Conservation (phyloP, 2,888 invertebrate genomes). For the Tipula vernalis region DNA sequence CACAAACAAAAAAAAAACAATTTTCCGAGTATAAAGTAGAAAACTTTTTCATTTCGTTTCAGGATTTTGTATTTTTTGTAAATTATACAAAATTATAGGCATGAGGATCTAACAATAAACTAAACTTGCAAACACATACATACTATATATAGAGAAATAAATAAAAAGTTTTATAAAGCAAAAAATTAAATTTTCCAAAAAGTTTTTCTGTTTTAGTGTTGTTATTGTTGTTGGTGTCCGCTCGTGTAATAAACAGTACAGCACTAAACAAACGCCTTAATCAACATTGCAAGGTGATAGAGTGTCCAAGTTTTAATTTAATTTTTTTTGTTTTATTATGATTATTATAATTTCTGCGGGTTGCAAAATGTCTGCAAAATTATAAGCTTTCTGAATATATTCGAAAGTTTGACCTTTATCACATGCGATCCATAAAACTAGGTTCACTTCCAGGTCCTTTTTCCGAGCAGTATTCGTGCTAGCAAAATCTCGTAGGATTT, state of each 20-base stretch:
- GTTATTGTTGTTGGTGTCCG: neutral
- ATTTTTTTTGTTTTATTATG: neutral
- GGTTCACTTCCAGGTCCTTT: too few relatives aligned
- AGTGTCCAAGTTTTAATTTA: neutral
- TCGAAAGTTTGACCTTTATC: too few relatives aligned
- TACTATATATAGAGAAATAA: neutral
- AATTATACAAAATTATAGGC: neutral
- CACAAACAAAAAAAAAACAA: neutral
- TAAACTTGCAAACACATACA: neutral
- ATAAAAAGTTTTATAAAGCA: neutral
- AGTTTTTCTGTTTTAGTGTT: neutral
- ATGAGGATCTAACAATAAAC: neutral
- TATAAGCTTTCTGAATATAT: too few relatives aligned
- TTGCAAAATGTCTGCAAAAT: neutral
- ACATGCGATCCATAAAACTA: too few relatives aligned
- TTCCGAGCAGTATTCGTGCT: too few relatives aligned
- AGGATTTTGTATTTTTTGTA: neutral
- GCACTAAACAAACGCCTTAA: neutral
- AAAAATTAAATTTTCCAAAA: neutral
- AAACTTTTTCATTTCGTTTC: neutral
- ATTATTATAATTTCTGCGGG: neutral
- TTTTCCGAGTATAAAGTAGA: neutral
- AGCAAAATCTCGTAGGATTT: too few relatives aligned
- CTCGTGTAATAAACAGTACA: neutral
- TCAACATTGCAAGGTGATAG: neutral